Evolutionary conservation across 2,888 invertebrate genomes (phyloP).

Genomic region (Habrosyne pyritoides): DNA sequence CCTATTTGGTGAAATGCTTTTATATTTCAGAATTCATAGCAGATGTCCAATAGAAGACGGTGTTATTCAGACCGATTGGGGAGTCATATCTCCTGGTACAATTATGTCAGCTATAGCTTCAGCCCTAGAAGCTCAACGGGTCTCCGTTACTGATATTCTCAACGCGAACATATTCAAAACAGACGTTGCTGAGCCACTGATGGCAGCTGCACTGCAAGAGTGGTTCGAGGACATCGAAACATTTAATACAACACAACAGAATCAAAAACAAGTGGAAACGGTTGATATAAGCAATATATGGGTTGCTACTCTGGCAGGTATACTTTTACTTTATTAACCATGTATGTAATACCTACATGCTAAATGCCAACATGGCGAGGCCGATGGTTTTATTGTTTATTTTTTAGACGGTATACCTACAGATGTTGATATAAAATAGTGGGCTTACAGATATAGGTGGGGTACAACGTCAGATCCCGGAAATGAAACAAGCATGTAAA

Average conservation of each 20-base stretch:
- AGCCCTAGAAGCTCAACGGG: conserved; percentile 83
- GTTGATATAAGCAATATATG: conserved; percentile 82
- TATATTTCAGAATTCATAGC: conserved; percentile 61
- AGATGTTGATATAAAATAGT: no score
- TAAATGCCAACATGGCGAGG: no score
- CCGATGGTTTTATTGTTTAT: no score
- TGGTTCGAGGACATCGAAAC: conserved; percentile 68
- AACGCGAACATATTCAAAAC: conserved; percentile 67
- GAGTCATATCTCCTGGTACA: conserved; percentile 83
- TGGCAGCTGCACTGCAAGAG: conserved; percentile 63
- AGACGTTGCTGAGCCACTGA: conserved; percentile 65
- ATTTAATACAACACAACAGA: conserved; percentile 30
- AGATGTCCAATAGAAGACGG: conserved; percentile 87
- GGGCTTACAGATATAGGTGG: no score
- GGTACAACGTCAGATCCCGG: no score
- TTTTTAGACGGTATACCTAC: no score
- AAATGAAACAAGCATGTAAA: no score
- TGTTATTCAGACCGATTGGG: conserved; percentile 85
- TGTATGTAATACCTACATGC: background rate
- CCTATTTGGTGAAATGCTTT: no score
- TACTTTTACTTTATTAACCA: conserved; percentile 15
- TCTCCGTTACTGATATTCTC: conserved; percentile 75
- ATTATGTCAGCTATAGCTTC: conserved; percentile 85
- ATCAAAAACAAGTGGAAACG: conserved; percentile 36
- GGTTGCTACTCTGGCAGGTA: conserved; percentile 85